Base-by-base conservation (phyloP, 1,140 invertebrate genomes). In the Apis laboriosa region DNA sequence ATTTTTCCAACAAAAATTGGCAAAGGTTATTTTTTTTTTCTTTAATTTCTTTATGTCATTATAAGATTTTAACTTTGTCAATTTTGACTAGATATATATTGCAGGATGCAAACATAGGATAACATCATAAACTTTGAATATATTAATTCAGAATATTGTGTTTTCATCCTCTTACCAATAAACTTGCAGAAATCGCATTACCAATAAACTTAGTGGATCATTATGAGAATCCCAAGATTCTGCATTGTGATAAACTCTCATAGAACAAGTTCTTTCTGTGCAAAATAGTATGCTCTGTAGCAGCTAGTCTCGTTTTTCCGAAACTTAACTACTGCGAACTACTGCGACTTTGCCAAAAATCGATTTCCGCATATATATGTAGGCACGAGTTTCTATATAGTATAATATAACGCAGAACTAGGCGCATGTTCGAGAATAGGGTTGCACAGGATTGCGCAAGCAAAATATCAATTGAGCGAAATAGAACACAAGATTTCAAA, bases 381-480 rank as follows among this genome's bases (percentile, higher is more conserved):
- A 56, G 19, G n/a, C 13, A 0, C n/a, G 21, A 4, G 3, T n/a
- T 3, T 56, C 7, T 43, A 9, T 19, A 61, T 73, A 34, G 28
- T 56, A 24, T 9, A 55, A 12, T 51, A 24, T 34, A 61, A 68
- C 58, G 17, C 28, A 11, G 43, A 13, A 1, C 15, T 21, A 1
- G 58, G 61, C 78, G 34, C 55, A 55, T 67, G 73, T 24, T 58
- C 56, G 24, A 15, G 70, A 64, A 66, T 49, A 67, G 75, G 67
- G 51, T 83, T 83, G 75, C 80, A 51, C 34, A 78, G 67, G 67
- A 70, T 83, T 71, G 80, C 58, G 75, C 67, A 78, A 83, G 49
- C 56, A 73, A 13, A 53, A 51, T 24, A 13, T 21, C 13, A 81
- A 76, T 60, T 9, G 53, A 60, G 73, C 8, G 51, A 74, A 56